These are phyloP conservation scores for Potamilus streckersoni DNA, from an alignment of 1,140 invertebrate genomes.

Conservation along the genomic window DNA sequence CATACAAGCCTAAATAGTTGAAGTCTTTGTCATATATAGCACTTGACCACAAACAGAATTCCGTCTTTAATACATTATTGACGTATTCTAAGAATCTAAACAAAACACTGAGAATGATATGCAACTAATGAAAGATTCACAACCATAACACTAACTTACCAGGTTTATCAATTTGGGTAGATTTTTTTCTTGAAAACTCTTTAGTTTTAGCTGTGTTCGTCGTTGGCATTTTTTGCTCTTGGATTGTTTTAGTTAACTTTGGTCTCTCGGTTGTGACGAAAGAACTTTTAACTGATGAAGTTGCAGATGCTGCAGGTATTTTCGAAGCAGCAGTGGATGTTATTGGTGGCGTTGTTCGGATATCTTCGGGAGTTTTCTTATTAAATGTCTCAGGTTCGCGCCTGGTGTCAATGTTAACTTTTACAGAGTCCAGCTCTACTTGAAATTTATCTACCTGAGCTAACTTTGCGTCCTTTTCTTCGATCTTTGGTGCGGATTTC, in stretches of 20 bases:
- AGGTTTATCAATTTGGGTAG: slow-evolving; percentile 5
- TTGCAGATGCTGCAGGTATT: neutral
- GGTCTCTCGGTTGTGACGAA: neutral
- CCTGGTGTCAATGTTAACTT: slow-evolving; percentile 20
- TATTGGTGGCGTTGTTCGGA: neutral
- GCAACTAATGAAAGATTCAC: no score
- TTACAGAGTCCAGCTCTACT: slow-evolving; percentile 13
- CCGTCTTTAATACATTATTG: no score
- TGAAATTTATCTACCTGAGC: slow-evolving; percentile 24
- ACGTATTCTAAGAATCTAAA: no score
- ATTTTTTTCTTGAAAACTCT: neutral
- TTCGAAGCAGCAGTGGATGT: neutral
- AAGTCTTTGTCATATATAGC: no score
- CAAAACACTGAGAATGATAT: no score
- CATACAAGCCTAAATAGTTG: no score
- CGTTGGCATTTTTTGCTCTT: neutral
- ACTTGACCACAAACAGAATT: no score
- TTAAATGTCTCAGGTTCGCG: slow-evolving; percentile 29
- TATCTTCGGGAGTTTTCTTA: slow-evolving; percentile 7
- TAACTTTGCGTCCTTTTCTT: neutral
- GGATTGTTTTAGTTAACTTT: neutral
- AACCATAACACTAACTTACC: neutral
- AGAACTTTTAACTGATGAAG: neutral
- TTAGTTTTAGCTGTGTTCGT: neutral
- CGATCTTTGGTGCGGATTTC: slow-evolving; percentile 5